Conservation (phyloP, 2,888 invertebrate genomes). For the Caenorhabditis doughertyi region DNA sequence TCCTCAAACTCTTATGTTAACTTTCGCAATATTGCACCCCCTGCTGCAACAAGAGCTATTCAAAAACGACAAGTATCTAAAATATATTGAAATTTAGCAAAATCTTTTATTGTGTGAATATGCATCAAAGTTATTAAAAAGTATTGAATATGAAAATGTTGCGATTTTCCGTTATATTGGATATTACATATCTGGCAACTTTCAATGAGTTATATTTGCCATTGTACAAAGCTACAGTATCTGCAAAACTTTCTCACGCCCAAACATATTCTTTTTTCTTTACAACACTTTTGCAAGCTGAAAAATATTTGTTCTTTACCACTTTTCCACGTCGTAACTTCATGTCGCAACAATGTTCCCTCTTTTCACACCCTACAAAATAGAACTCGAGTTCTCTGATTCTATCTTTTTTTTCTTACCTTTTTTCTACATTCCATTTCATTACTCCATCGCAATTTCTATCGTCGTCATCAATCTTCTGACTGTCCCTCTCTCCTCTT, state of each 20-base stretch:
- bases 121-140: background rate
- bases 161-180: background rate
- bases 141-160: background rate
- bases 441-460: constrained; percentile 12
- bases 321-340: background rate
- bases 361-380: constrained; percentile 1
- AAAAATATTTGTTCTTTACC: too few species aligned
- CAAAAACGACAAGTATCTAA: background rate
- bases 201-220: background rate
- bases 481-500: background rate
- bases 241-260: too few species aligned
- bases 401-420: too few species aligned
- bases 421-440: constrained; percentile 11
- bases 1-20: background rate
- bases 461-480: constrained; percentile 29
- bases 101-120: too few species aligned
- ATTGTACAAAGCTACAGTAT: background rate
- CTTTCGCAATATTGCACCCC: constrained; percentile 35
- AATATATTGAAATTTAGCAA: background rate
- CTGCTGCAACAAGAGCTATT: background rate
- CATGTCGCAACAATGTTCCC: constrained; percentile 6
- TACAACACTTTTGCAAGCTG: too few species aligned
- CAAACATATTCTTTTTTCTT: too few species aligned
- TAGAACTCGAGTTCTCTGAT: constrained; percentile 21
- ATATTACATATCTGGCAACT: background rate